Conservation (phyloP, 2,113 vertebrate species). For the Ginglymostoma cirratum region DNA sequence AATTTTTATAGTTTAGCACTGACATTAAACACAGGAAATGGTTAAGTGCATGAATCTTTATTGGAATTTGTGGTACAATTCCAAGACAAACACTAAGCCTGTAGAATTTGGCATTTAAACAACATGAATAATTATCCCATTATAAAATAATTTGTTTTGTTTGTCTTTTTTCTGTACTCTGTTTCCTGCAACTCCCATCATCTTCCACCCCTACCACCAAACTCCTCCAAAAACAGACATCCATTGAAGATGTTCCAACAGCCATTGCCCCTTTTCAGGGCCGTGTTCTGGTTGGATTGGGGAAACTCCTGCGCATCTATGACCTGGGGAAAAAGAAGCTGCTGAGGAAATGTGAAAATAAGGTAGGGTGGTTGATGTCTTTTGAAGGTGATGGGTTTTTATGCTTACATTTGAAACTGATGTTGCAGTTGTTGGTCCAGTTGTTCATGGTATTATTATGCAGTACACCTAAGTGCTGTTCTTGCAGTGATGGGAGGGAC, state of each 20-base stretch:
- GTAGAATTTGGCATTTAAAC: background rate
- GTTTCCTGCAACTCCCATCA: background rate
- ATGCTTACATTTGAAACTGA: background rate
- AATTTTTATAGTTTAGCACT: background rate
- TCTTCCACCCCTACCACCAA: background rate
- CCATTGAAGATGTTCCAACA: constrained; percentile 88
- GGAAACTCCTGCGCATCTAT: constrained; percentile 88
- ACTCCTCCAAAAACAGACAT: constrained; percentile 61
- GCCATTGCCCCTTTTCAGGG: constrained; percentile 94
- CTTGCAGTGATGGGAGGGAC: background rate
- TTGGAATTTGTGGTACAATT: background rate
- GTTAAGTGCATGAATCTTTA: background rate
- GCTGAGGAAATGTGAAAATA: constrained; percentile 95
- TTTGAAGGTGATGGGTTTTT: background rate
- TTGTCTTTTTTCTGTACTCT: background rate
- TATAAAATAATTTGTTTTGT: background rate
- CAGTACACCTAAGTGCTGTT: background rate
- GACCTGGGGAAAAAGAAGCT: constrained; percentile 96
- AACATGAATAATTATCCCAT: background rate
- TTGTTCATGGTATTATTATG: background rate
- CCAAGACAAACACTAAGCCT: background rate
- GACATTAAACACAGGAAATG: background rate
- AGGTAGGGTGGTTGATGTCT: constrained; percentile 58
- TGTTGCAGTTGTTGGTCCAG: background rate
- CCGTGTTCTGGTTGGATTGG: constrained; percentile 81